These are phyloP conservation scores for Ochotona princeps DNA, from an alignment of 2,113 vertebrate species.

Conservation along the genomic window DNA sequence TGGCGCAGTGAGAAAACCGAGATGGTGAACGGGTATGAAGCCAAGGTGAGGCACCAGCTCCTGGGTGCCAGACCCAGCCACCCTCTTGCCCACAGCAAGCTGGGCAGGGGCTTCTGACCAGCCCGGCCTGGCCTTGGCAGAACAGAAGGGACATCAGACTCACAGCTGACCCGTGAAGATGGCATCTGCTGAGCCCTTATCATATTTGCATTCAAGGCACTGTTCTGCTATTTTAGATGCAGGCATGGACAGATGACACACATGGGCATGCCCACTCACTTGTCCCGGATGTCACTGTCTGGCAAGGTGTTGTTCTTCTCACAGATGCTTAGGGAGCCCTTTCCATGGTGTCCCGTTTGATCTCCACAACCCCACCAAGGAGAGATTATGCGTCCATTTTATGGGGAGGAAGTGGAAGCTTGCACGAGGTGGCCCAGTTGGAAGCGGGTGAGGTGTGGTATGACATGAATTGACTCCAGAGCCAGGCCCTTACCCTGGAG, in stretches of 20 bases:
- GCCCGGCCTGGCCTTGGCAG: not conserved
- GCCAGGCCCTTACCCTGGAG: not conserved
- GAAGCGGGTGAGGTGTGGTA: too few relatives aligned
- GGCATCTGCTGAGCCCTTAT: not conserved
- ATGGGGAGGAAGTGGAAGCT: not conserved
- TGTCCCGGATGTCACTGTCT: not conserved
- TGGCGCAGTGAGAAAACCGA: conserved; percentile 99
- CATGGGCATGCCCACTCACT: not conserved
- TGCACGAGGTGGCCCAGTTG: too few relatives aligned
- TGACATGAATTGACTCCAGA: not conserved
- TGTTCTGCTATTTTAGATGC: not conserved
- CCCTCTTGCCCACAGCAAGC: not conserved
- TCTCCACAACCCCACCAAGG: not conserved
- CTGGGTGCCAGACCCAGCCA: not conserved
- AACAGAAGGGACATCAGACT: not conserved
- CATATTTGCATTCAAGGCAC: not conserved
- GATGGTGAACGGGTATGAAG: conserved; percentile 96
- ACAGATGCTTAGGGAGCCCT: not conserved
- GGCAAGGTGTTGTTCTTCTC: not conserved
- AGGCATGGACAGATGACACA: too few relatives aligned
- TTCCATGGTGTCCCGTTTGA: not conserved
- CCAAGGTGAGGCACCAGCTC: conserved; percentile 91
- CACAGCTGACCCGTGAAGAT: not conserved
- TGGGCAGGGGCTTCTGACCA: not conserved
- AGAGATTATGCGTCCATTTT: not conserved